Evolutionary conservation across 2,113 vertebrate species (phyloP), one percentile per base, ranked within the genome.

Genomic region (Hemibagrus wyckioides): DNA sequence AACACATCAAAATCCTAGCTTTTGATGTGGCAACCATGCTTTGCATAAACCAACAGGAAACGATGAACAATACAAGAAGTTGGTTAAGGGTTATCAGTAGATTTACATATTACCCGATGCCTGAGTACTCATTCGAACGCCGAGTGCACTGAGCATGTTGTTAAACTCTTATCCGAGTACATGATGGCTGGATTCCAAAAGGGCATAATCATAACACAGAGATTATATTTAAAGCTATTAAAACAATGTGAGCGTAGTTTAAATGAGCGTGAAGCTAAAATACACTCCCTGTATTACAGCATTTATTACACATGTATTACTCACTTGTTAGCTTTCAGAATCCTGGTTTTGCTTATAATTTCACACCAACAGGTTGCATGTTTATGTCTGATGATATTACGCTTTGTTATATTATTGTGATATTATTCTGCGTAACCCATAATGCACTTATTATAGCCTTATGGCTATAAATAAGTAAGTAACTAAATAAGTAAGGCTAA

Each of bases 81-180:
- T 52, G 28, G 48, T 79, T 79, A 30, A 9, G 76, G 41, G 48
- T 52, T 30, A 30, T 79, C 0, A 30, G 44, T 30, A n/a, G 48
- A 79, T 79, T 79, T 79, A 52, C 76, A 79, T 79, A 33, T n/a
- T 52, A 79, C 48, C 75, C 17, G 48, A 52, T 48, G 41, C 41
- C 41, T 48, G 41, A 48, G 28, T 5, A 50, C 28, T 6, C n/a
- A 50, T 50, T 76, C 50, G 73, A 48, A 48, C 44, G 36, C 10
- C 67, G 41, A 23, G 36, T 41, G 33, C 9, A 71, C 23, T 48
- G 21, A 41, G 36, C 69, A 28, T 50, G 25, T n/a, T 79, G 75
- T 50, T 52, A n/a, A 79, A 52, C 13, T 52, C 39, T 41, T 10
- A 25, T 73, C 39, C 25, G n/a, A 9, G 13, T 44, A 48, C 73